Base-by-base conservation (phyloP, 2,113 vertebrate genomes). In the Protomyctophum bolini region DNA sequence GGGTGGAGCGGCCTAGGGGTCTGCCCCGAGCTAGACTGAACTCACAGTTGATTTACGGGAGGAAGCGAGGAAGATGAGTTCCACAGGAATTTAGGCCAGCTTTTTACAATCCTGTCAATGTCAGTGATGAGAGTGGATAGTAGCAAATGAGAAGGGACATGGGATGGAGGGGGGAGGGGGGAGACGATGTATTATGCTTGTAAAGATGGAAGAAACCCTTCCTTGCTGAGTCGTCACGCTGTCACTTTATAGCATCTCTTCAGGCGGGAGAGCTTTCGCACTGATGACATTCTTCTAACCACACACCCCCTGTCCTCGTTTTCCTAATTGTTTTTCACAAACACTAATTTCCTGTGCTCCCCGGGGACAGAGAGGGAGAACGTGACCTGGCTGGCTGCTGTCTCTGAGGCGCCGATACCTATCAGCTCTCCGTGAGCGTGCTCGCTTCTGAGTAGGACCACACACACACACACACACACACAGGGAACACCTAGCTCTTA, bases 261-360 rank as follows among this genome's bases (percentile, higher is more conserved):
- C 45, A 28, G 46, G 55, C 12, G 56, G 8, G 8, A 14, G 7
- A 41, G 21, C 50, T 0, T 29, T 63, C 56, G 52, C 15, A 51
- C 55, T 8, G 55, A 57, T 21, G n/a, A 57, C 51, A 54, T 47
- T 1, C 0, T 8, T 58, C 0, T 0, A 21, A 2, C 0, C 4
- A 4, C 60, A 10, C 12, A 41, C 68, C 56, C 48, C 58, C 58
- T 65, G 45, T 64, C 50, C 68, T 71, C 41, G 63, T 82, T 83
- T 78, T 77, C 62, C 68, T 83, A 79, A 75, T 83, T 60, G 57
- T 73, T 66, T 66, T 70, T 45, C 70, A 63, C 69, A 75, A 83
- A 83, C 67, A 79, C 68, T 80, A 0, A 88, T 89, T 86, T 86
- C 72, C 75, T 76, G 75, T 75, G 52, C 33, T 70, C 48, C 82